Base-by-base conservation (phyloP, 2,797 vertebrate species). In the Staurois parvus region DNA sequence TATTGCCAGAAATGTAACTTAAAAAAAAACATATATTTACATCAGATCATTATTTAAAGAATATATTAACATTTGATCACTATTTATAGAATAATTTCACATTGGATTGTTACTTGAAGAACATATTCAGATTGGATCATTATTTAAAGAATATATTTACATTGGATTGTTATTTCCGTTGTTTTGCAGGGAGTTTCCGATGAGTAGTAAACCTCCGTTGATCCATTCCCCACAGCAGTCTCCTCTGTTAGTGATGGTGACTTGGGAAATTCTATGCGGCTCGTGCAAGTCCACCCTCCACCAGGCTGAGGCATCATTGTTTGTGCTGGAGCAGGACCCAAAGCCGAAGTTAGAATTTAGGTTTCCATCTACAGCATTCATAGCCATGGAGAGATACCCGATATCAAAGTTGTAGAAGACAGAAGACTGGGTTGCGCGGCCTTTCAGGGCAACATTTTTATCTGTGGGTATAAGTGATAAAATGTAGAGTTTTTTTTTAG, bases 211-310 rank as follows among this genome's bases (percentile, higher is more conserved):
- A 21, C 52, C 76, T 66, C 76, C 76, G 24, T n/a, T 7, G 15
- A 77, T 15, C 7, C 52, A 29, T 9, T 76, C 52, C 10, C 19
- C 26, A 30, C 74, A 76, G 52, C 74, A 76, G 19, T 76, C 74
- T 19, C n/a, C 28, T 37, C 37, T 34, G 74, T 76, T 76, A 3
- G 28, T 32, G 7, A 76, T 21, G 9, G 29, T 24, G 3, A 76
- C 30, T 2, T n/a, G 6, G 28, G 8, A n/a, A 2, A 76, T 59
- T 21, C 24, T 32, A 34, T 59, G 30, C 7, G 28, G 30, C 30
- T 34, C 24, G 1, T 19, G 26, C 19, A 76, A 45, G 52, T 76
- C 48, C 48, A 76, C n/a, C 52, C 52, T 76, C 74, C 74, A 76
- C 74, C 74, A 76, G 17, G 74, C 24, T 19, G 11, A 7, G 3